Conservation (phyloP, 2,888 invertebrate genomes). For the Perithous albicinctus region DNA sequence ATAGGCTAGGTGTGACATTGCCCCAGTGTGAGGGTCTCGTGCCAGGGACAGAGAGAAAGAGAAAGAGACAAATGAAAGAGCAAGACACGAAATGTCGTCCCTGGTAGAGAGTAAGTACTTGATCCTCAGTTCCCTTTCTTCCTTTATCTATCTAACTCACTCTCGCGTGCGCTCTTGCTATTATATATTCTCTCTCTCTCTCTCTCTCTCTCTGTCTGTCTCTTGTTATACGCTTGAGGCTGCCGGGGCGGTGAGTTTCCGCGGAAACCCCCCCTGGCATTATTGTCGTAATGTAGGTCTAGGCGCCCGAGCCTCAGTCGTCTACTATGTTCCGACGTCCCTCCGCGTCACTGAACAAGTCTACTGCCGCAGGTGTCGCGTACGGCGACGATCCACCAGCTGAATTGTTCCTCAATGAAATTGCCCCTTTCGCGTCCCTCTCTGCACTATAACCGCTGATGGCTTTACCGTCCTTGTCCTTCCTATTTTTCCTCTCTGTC, state of each 20-base stretch:
- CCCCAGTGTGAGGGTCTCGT: constrained; percentile 77
- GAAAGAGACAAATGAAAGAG: constrained; percentile 1
- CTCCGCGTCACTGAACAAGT: too few relatives aligned
- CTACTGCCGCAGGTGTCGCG: constrained; percentile 77
- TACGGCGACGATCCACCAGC: constrained; percentile 69
- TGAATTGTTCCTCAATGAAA: constrained; percentile 80
- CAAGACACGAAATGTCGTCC: constrained; percentile 28
- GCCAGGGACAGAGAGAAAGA: constrained; percentile 33
- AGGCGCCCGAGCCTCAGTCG: constrained; percentile 71
- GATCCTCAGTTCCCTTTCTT: constrained; percentile 49
- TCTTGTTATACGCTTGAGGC: too few relatives aligned
- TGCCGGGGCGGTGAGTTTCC: constrained; percentile 42
- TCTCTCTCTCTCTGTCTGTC: too few relatives aligned
- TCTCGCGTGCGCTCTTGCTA: constrained; percentile 34
- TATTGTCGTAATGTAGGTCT: constrained; percentile 81
- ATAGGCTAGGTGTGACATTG: constrained; percentile 82
- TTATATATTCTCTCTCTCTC: too few relatives aligned
- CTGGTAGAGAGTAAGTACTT: constrained; percentile 18
- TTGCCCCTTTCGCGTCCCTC: constrained; percentile 59
- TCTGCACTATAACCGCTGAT: constrained; percentile 12
- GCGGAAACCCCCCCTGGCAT: constrained; percentile 72
- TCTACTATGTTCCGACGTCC: too few relatives aligned
- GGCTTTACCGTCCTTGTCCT: not conserved
- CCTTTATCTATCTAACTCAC: constrained; percentile 29
- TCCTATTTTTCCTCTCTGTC: constrained; percentile 13